These are phyloP conservation scores for Exocentrus adspersus DNA, from an alignment of 2,888 invertebrate genomes.

Conservation along the genomic window DNA sequence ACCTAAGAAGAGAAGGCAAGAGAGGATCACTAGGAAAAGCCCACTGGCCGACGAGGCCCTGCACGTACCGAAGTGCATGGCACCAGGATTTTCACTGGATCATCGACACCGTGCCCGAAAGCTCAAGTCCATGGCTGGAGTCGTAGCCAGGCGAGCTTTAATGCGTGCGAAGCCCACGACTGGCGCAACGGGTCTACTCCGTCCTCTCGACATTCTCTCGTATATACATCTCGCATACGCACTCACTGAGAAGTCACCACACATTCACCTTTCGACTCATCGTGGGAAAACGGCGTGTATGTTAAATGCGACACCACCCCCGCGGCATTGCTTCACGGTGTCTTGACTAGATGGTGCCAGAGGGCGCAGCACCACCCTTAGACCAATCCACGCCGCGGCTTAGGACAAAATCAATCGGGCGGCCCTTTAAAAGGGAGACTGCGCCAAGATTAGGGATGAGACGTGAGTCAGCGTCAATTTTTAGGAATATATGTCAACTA, in stretches of 20 bases:
- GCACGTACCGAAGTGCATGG: slow-evolving; percentile 56
- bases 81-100: slow-evolving; percentile 55
- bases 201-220: slow-evolving; percentile 53
- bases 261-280: slow-evolving; percentile 58
- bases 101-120: slow-evolving; percentile 58
- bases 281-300: slow-evolving; percentile 56
- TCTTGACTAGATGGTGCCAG: slow-evolving; percentile 54
- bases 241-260: slow-evolving; percentile 38
- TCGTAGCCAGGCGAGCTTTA: slow-evolving; percentile 46
- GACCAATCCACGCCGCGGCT: slow-evolving; percentile 51
- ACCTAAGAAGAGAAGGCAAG: slow-evolving; percentile 61
- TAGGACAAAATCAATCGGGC: slow-evolving; percentile 33
- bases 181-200: slow-evolving; percentile 43
- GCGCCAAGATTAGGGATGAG: slow-evolving; percentile 17
- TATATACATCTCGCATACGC: slow-evolving; percentile 50
- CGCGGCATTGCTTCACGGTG: slow-evolving; percentile 40
- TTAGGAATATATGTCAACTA: slow-evolving; percentile 17
- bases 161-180: slow-evolving; percentile 1
- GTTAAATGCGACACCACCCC: slow-evolving; percentile 55
- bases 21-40: slow-evolving; percentile 57
- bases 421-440: slow-evolving; percentile 12
- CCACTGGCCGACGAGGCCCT: slow-evolving; percentile 55
- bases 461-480: slow-evolving; percentile 15
- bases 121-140: slow-evolving; percentile 59
- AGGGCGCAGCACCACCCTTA: slow-evolving; percentile 52